phyloP scores from a whole-genome alignment of 2,888 invertebrate species.

The Salpingus planirostris region DNA sequence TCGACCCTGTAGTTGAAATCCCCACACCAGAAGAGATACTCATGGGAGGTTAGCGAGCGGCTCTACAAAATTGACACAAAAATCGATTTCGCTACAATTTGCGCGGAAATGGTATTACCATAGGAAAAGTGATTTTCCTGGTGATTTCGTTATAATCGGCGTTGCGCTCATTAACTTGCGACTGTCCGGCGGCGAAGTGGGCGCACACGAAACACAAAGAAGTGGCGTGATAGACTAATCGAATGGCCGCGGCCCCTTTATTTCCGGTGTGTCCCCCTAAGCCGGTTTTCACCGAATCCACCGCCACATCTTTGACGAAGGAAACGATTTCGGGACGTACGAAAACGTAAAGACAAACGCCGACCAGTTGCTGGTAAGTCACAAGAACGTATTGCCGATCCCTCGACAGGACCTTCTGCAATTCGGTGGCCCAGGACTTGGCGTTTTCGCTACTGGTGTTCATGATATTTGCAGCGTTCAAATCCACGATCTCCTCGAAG shows the following conservation, averaged over 20 bases:
- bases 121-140: conserved; percentile 80
- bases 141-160: conserved; percentile 95
- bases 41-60: conserved; percentile 85
- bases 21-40: conserved; percentile 99
- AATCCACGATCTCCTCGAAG: conserved; percentile 97
- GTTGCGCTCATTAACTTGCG: conserved; percentile 89
- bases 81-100: neutral
- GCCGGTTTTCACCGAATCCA: conserved; percentile 96
- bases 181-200: conserved; percentile 98
- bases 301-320: conserved; percentile 83
- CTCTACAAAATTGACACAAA: conserved; percentile 42
- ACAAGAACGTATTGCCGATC: conserved; percentile 83
- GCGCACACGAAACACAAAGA: conserved; percentile 97
- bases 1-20: conserved; percentile 99
- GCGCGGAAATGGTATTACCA: conserved; percentile 43
- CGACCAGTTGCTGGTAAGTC: conserved; percentile 92
- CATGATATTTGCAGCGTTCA: conserved; percentile 97
- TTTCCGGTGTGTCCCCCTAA: conserved; percentile 95
- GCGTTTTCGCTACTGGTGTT: conserved; percentile 91
- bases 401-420: conserved; percentile 78
- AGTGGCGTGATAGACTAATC: conserved; percentile 84
- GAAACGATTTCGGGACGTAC: conserved; percentile 83
- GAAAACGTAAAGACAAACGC: conserved; percentile 94
- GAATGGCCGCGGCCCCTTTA: conserved; percentile 91
- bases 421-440: conserved; percentile 89